Evolutionary conservation across 2,888 invertebrate species (phyloP), one percentile per base, ranked within the genome.

Genomic region (Sylvicola cinctus): DNA sequence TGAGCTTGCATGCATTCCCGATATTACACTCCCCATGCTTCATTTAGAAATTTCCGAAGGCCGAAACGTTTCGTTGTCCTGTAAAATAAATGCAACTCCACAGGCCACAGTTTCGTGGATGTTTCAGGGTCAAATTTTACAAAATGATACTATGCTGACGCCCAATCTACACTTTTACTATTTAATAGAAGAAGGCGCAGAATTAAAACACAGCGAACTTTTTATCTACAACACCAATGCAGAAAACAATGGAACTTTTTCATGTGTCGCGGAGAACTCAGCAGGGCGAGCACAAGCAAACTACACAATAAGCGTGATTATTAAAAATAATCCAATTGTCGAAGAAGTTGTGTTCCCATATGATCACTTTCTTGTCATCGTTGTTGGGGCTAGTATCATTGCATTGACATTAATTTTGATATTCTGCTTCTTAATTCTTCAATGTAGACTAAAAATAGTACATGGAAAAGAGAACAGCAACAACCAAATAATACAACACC

Each of bases 181-280:
- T 58, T 76, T 66, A 45, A 65, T 74, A 10, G 75, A 77, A 47
- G 76, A 74, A 46, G 74, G 74, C n/a, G 60, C 64, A 2, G 70
- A 72, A 43, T 75, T 78, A 48, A 78, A 78, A 55, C 70, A 69
- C 42, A 79, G 79, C 47, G 79, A 81, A 55, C 63, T 84, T 37
- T 74, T 76, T 48, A 76, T 84, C 45, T 73, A 73, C 47, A 78
- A 79, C 50, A 72, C 78, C 15, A 74, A 72, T 23, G 66, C 66
- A 27, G 78, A 77, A 41, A 81, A 85, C 49, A 84, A 85, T 47
- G 87, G 87, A 4, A 80, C 78, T 7, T 87, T 83, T 51, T 69
- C 77, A 3, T 90, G 88, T 53, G 65, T 77, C 11, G 87, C 87
- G 0, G 80, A 81, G 49, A 88, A 88, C 52, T 68, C 74, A 12